A percentile compares a stretch with the other conserved stretches of the same genome.
phyloP scores from a whole-genome alignment of 1,140 invertebrate genomes.

The Achroia grisella region DNA sequence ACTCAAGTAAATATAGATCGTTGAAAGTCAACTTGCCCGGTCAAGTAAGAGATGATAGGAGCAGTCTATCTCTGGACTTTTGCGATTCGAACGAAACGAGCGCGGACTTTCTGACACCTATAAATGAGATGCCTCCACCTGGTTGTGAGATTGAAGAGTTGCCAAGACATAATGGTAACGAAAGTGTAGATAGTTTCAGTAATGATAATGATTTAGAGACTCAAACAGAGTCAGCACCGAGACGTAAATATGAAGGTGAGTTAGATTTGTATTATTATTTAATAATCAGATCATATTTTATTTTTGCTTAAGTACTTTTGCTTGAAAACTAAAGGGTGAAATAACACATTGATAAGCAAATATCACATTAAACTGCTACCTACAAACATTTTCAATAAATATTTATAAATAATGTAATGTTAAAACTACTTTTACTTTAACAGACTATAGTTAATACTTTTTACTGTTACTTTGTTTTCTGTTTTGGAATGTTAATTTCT shows the following conservation, averaged over 20 bases:
- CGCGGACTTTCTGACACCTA: slow-evolving; percentile 69
- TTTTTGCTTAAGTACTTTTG: no score
- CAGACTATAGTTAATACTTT: no score
- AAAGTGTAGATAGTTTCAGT: slow-evolving; percentile 55
- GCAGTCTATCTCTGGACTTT: slow-evolving; percentile 63
- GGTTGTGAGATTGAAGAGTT: slow-evolving; percentile 61
- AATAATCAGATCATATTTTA: no score
- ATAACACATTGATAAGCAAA: no score
- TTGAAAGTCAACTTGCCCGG: slow-evolving; percentile 35
- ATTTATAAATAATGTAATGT: no score
- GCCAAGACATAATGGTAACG: slow-evolving; percentile 56
- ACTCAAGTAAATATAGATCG: slow-evolving; percentile 54
- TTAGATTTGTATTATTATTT: background rate
- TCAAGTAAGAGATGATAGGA: slow-evolving; percentile 51
- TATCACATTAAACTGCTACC: no score
- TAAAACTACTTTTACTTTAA: no score
- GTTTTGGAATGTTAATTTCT: no score
- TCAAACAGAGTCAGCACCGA: slow-evolving; percentile 57
- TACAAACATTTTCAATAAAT: no score
- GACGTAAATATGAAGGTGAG: slow-evolving; percentile 46
- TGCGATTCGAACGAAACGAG: slow-evolving; percentile 72
- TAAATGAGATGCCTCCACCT: slow-evolving; percentile 69
- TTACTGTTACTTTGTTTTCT: no score
- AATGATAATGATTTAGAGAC: slow-evolving; percentile 63
- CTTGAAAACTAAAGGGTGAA: no score